A percentile compares a stretch with the other conserved stretches of the same genome.
Conservation (phyloP, 2,113 vertebrate genomes). For the Paralichthys olivaceus region DNA sequence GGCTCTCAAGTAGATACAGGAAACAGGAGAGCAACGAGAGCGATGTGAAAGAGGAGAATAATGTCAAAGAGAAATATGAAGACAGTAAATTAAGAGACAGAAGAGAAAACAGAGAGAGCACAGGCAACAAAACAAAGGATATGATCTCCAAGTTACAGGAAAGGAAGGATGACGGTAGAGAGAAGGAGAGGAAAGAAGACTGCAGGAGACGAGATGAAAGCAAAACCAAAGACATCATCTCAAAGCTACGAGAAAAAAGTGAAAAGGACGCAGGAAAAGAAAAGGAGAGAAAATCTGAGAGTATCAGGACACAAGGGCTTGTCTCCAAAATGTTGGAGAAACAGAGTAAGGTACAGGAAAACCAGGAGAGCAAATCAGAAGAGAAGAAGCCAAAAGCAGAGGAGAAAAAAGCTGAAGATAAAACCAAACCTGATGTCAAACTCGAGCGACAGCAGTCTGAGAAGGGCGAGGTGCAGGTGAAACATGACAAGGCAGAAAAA, state of each 20-base stretch:
- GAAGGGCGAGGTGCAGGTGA: slow-evolving; percentile 43
- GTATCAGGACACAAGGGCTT: slow-evolving; percentile 69
- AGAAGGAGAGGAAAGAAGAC: slow-evolving; percentile 78
- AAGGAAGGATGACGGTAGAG: slow-evolving; percentile 72
- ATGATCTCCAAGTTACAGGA: slow-evolving; percentile 81
- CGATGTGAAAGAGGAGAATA: slow-evolving; percentile 44
- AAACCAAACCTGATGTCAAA: slow-evolving; percentile 52
- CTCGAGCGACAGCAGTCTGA: slow-evolving; percentile 55
- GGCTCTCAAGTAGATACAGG: slow-evolving; percentile 56
- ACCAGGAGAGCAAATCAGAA: slow-evolving; percentile 63
- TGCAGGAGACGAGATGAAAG: slow-evolving; percentile 75
- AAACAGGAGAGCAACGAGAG: slow-evolving; percentile 59
- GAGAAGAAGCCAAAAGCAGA: slow-evolving; percentile 67
- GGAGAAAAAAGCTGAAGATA: slow-evolving; percentile 61
- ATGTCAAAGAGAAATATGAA: slow-evolving; percentile 67
- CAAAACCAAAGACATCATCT: slow-evolving; percentile 83
- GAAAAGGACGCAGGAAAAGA: slow-evolving; percentile 76
- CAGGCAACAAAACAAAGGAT: slow-evolving; percentile 78
- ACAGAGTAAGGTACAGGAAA: slow-evolving; percentile 68
- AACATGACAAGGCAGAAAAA: slow-evolving; percentile 56
- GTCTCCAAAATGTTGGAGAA: slow-evolving; percentile 80
- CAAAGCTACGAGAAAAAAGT: slow-evolving; percentile 77
- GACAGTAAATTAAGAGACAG: slow-evolving; percentile 68
- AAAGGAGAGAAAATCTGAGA: slow-evolving; percentile 68
- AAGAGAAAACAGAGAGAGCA: slow-evolving; percentile 73